Evolutionary conservation across 23 tunicate species (phyloP).

Genomic region (Diplosoma virens): DNA sequence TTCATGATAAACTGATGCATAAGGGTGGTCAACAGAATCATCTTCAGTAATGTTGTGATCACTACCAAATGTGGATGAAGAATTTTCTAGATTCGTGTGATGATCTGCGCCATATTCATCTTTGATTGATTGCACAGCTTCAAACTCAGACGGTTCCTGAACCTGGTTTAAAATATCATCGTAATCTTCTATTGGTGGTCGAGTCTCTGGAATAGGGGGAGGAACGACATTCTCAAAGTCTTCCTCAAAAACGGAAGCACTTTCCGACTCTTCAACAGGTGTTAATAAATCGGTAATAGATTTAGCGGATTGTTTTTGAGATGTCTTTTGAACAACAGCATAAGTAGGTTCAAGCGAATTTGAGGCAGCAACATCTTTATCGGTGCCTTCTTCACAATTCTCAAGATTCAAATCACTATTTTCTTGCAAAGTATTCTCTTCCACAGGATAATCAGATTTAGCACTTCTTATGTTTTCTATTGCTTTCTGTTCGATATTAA

Average conservation of each 20-base stretch:
- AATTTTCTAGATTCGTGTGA: no score
- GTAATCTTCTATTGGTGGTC: slow-evolving; percentile 45
- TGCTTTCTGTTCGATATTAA: no score
- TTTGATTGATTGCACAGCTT: neutral
- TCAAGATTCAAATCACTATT: no score
- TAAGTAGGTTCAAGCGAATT: slow-evolving; percentile 31
- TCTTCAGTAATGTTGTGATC: neutral
- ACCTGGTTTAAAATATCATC: slow-evolving; percentile 23
- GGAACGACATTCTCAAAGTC: neutral
- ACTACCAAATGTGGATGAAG: no score
- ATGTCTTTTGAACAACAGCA: slow-evolving; percentile 4
- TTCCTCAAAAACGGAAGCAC: neutral
- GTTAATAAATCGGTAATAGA: neutral
- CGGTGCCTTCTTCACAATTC: no score
- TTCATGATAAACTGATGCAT: neutral
- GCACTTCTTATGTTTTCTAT: no score
- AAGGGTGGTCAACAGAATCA: neutral
- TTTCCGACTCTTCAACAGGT: neutral
- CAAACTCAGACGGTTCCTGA: no score
- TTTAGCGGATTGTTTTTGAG: neutral
- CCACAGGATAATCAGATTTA: no score
- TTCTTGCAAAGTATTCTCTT: no score
- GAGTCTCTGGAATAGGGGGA: slow-evolving; percentile 35
- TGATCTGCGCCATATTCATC: neutral
- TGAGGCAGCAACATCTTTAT: no score